phyloP scores from a whole-genome alignment of 2,888 invertebrate genomes.

The Myopa testacea region DNA sequence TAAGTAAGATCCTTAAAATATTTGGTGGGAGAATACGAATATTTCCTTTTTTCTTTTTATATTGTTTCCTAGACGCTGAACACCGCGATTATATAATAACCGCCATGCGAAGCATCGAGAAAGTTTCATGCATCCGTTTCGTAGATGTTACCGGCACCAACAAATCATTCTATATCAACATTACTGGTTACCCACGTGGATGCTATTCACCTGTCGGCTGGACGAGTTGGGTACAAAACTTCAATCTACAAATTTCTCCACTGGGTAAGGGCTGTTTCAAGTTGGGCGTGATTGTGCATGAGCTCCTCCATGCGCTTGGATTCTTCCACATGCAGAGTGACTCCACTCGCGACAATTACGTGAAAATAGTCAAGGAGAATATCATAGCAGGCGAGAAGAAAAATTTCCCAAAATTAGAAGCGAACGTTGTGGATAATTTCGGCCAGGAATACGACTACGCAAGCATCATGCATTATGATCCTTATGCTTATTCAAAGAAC shows the following conservation, averaged over 20 bases:
- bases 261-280: slow-evolving; percentile 63
- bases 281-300: slow-evolving; percentile 76
- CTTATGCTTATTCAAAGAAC: slow-evolving; percentile 78
- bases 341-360: slow-evolving; percentile 78
- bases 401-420: slow-evolving; percentile 78
- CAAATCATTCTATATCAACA: slow-evolving; percentile 52
- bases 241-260: slow-evolving; percentile 57
- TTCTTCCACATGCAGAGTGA: slow-evolving; percentile 86
- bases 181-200: slow-evolving; percentile 69
- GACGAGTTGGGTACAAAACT: slow-evolving; percentile 66
- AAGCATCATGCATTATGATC: slow-evolving; percentile 84
- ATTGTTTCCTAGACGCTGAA: slow-evolving; percentile 58
- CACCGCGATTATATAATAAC: slow-evolving; percentile 74
- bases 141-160: slow-evolving; percentile 72
- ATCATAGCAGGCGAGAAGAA: slow-evolving; percentile 71
- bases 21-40: background rate
- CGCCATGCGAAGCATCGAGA: slow-evolving; percentile 79
- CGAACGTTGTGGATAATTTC: slow-evolving; percentile 71
- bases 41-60: background rate
- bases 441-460: slow-evolving; percentile 80
- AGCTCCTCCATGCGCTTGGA: slow-evolving; percentile 81
- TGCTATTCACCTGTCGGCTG: slow-evolving; percentile 84
- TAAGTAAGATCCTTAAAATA: background rate
- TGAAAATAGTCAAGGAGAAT: slow-evolving; percentile 70
- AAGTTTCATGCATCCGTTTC: slow-evolving; percentile 79